phyloP scores from a whole-genome alignment of 2,113 vertebrate genomes.

The Rafetus swinhoei region DNA sequence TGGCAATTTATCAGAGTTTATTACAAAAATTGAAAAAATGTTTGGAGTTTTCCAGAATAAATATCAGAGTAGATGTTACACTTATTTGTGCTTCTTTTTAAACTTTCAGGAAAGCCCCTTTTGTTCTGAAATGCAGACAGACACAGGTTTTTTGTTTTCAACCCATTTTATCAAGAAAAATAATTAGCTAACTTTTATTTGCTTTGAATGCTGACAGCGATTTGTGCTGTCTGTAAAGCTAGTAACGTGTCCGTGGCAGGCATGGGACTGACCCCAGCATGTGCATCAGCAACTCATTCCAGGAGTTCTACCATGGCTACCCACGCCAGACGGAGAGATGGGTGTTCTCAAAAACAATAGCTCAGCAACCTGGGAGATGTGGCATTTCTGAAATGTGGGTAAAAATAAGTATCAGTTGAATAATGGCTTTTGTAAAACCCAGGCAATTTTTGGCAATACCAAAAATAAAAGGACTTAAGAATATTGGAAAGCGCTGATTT shows the following conservation, averaged over 20 bases:
- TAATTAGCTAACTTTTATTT: neutral
- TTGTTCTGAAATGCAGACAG: neutral
- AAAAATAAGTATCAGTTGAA: neutral
- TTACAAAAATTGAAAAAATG: neutral
- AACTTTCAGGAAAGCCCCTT: neutral
- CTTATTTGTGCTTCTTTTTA: neutral
- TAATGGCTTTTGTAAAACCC: neutral
- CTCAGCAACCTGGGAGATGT: neutral
- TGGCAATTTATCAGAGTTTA: neutral
- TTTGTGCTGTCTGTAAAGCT: neutral
- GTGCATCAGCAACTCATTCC: neutral
- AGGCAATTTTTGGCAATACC: neutral
- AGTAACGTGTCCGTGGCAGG: neutral
- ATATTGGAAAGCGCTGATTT: conserved; percentile 3
- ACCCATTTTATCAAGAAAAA: neutral
- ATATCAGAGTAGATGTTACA: neutral
- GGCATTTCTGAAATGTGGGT: neutral
- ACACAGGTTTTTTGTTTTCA: neutral
- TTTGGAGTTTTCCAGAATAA: neutral
- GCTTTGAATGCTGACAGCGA: neutral
- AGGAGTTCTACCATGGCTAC: neutral
- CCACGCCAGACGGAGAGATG: neutral
- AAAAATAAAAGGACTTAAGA: neutral
- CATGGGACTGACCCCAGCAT: neutral
- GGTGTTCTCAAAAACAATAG: neutral